Evolutionary conservation across 1,140 invertebrate species (phyloP), one percentile per base, ranked within the genome.

Genomic region (Drosophila repletoides): DNA sequence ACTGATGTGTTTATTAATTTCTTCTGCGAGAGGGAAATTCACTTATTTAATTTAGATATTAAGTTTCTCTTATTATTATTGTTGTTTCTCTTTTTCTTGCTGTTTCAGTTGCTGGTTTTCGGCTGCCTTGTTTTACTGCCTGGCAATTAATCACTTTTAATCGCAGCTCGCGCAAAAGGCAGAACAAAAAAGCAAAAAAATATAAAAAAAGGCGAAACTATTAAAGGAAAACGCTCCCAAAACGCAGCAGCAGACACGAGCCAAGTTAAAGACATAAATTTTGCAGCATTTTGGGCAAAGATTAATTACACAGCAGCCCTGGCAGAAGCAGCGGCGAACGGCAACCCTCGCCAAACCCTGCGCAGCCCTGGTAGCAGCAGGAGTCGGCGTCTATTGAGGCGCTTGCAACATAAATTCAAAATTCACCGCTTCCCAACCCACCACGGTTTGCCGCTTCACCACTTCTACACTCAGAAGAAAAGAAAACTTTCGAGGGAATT

Each of bases 191-290:
- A 56, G 40, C 48, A 48, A 59, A 61, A 72, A 77, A 59, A 59
- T 64, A 76, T 53, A 43, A 56, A 72, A 41, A 34, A 15, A 15
- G 38, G 33, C 6, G 46, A 40, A 71, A 71, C 63, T 71, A 67
- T 66, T 66, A 67, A 66, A 43, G 7, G 45, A 36, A 56, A n/a
- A 46, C 49, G 45, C 21, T 15, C 40, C 41, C 40, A 55, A 53
- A 55, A 36, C 29, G 24, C 58, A n/a, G n/a, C n/a, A n/a, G n/a
- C n/a, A 45, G 31, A 36, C 60, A 46, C 46, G 9, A 51, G 64
- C 67, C 66, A 86, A 84, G 79, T 84, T 84, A 79, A 86, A 86
- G 80, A 86, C 84, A 88, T 88, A 88, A 88, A 88, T 88, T 88
- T 88, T 83, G 67, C 71, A 88, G 77, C 84, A 88, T 88, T 88